Evolutionary conservation across 2,888 invertebrate genomes (phyloP), one percentile per base, ranked within the genome.

Genomic region (Caenorhabditis sinica): DNA sequence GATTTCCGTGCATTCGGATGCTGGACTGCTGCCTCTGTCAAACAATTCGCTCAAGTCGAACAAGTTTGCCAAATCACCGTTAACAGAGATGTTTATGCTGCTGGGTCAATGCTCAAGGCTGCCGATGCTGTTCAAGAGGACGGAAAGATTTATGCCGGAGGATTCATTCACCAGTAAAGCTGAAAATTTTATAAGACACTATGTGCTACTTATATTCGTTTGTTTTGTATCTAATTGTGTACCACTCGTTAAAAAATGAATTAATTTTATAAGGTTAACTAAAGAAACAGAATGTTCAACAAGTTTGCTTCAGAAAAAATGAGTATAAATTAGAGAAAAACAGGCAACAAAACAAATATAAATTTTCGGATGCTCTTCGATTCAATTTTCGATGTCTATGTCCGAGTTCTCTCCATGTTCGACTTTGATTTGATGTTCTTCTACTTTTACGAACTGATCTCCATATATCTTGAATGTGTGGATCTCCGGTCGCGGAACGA

Each of bases 41-140:
- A 89, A 71, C 89, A 89, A 58, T 89, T 86, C 77, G 89, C 85
- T 25, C 88, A 88, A 72, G 85, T 83, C 45, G 88, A 88, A 53
- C 56, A 68, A 20, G 87, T 88, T 45, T 87, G 88, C 82, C 66
- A 66, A 43, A 9, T 86, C 28, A 83, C 86, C 33, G 82, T 88
- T 56, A 88, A 88, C 69, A 69, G 82, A 53, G 83, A 83, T 72
- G 83, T 83, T 15, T 83, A 83, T 51, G 77, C 83, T 49, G 72
- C 76, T 20, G 72, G 77, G 28, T 49, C 83, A 8, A 72, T 79
- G 69, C 66, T 68, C 33, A 60, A 77, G 74, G 73, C 63, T 28
- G 40, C 66, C 13, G 65, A 73, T 23, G 73, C 56, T n/a, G 77
- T 68, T 23, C 51, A 56, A 53, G 74, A 72, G 23, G 66, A 81